Conservation (phyloP, 2,888 invertebrate species). For the Beris chalybata region DNA sequence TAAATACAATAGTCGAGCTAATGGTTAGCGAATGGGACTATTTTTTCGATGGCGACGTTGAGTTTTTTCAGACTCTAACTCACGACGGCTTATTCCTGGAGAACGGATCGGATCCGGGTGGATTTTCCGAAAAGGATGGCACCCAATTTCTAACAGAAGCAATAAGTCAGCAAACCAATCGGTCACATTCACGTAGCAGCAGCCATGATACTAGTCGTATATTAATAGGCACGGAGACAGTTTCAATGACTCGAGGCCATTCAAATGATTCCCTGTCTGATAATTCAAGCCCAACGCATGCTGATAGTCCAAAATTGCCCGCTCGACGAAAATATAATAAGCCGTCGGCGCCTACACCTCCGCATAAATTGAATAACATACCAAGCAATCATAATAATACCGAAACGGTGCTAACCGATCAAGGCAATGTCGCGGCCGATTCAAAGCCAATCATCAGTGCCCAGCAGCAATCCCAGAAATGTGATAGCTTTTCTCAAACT, state of each 20-base stretch:
- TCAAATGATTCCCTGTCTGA: constrained; percentile 71
- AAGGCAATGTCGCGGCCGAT: background rate
- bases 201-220: constrained; percentile 64
- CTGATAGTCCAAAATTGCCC: constrained; percentile 74
- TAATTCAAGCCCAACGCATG: constrained; percentile 68
- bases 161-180: constrained; percentile 40
- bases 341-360: constrained; percentile 71
- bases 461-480: constrained; percentile 46
- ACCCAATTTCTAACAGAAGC: constrained; percentile 37
- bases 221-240: constrained; percentile 48
- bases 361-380: constrained; percentile 44
- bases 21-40: constrained; percentile 84
- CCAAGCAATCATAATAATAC: background rate
- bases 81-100: constrained; percentile 63
- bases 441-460: background rate
- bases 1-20: constrained; percentile 83
- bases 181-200: constrained; percentile 60
- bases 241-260: constrained; percentile 58
- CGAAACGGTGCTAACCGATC: constrained; percentile 41
- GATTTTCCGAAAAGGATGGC: constrained; percentile 39
- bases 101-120: constrained; percentile 31
- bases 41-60: constrained; percentile 65
- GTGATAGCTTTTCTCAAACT: constrained; percentile 43
- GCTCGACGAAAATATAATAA: constrained; percentile 74
- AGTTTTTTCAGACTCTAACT: constrained; percentile 68